A percentile compares a stretch with the other conserved stretches of the same genome.
Evolutionary conservation across 2,888 invertebrate species (phyloP).

Genomic region (Drosophila seclusa): DNA sequence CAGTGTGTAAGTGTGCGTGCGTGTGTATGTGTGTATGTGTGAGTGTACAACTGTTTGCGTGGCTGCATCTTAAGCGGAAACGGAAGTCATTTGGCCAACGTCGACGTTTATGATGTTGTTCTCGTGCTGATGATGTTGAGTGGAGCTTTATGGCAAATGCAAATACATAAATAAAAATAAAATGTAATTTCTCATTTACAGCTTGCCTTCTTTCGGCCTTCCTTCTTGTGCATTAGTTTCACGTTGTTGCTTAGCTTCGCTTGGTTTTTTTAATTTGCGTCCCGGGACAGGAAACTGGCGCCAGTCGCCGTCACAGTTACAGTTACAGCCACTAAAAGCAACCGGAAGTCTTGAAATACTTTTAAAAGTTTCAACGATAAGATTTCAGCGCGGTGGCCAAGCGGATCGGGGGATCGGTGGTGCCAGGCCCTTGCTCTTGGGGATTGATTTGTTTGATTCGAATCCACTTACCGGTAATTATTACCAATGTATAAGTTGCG

Average conservation of each 20-base stretch:
- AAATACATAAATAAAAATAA: constrained; percentile 70
- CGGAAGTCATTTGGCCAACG: constrained; percentile 78
- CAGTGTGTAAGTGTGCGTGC: not conserved
- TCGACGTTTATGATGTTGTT: constrained; percentile 66
- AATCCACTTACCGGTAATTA: constrained; percentile 44
- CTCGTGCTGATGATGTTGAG: constrained; percentile 47
- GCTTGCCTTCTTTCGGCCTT: constrained; percentile 17
- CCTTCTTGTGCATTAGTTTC: constrained; percentile 9
- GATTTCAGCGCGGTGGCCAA: constrained; percentile 3
- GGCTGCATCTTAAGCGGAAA: constrained; percentile 75
- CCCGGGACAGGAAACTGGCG: constrained; percentile 40
- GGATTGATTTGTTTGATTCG: constrained; percentile 27
- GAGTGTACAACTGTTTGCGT: constrained; percentile 23
- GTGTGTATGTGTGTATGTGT: constrained; percentile 14
- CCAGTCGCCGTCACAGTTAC: constrained; percentile 37
- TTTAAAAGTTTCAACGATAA: constrained; percentile 47
- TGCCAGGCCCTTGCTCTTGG: not conserved
- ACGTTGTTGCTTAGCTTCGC: constrained; percentile 11
- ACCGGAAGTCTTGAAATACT: constrained; percentile 69
- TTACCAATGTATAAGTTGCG: not conserved
- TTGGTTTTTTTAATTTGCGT: constrained; percentile 55
- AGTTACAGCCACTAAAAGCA: constrained; percentile 30
- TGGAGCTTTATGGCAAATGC: constrained; percentile 72
- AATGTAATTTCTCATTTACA: constrained; percentile 73
- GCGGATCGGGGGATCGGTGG: constrained; percentile 1